A percentile compares a stretch with the other conserved stretches of the same genome.
Evolutionary conservation across 2,888 invertebrate genomes (phyloP).

Genomic region (Macrophya annulata): DNA sequence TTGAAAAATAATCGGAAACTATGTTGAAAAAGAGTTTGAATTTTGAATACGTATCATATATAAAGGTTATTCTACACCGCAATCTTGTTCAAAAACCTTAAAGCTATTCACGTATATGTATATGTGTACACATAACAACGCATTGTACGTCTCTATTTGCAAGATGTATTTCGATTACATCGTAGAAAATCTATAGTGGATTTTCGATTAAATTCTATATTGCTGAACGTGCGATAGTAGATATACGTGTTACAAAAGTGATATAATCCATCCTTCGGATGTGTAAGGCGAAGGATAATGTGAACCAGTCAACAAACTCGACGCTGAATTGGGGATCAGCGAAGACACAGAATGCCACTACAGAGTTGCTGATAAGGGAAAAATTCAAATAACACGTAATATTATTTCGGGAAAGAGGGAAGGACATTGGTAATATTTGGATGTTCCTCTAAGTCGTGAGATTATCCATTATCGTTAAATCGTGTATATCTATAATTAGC

Average conservation of each 20-base stretch:
- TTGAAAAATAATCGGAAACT: no score
- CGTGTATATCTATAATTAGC: neutral
- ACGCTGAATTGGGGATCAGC: neutral
- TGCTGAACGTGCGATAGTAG: neutral
- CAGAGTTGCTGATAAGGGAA: neutral
- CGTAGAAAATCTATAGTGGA: neutral
- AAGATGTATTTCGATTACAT: neutral
- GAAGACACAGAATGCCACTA: neutral
- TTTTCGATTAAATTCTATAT: neutral
- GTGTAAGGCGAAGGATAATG: neutral
- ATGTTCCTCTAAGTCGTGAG: neutral
- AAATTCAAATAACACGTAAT: neutral
- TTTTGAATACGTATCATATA: no score
- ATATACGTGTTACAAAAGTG: neutral
- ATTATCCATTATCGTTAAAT: conserved; percentile 29
- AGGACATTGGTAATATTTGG: neutral
- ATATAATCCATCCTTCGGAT: neutral
- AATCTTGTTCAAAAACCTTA: no score
- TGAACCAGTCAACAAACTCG: conserved; percentile 17
- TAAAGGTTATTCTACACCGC: no score
- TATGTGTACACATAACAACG: neutral
- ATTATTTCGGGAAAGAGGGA: neutral
- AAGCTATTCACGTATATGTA: no score
- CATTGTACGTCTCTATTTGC: neutral
- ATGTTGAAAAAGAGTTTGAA: no score